These are phyloP conservation scores for Conops quadrifasciatus DNA, from an alignment of 2,888 invertebrate genomes.

Conservation along the genomic window DNA sequence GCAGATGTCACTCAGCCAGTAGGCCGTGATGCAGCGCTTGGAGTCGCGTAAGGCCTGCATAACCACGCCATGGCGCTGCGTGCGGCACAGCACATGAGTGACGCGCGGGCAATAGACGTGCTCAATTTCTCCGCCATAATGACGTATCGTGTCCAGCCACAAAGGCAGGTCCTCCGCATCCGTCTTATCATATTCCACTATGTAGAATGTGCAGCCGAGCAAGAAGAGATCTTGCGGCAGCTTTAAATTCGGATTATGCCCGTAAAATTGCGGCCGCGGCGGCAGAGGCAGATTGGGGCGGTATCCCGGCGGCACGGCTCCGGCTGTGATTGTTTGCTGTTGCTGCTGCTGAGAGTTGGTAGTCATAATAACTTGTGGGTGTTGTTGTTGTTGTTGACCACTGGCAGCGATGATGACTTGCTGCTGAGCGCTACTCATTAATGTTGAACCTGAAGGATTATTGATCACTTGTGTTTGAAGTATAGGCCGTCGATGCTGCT, in stretches of 20 bases:
- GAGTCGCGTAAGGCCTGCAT: slow-evolving; percentile 79
- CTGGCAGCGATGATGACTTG: slow-evolving; percentile 45
- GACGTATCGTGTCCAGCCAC: slow-evolving; percentile 78
- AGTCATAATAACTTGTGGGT: slow-evolving; percentile 32
- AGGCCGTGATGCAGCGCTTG: slow-evolving; percentile 80
- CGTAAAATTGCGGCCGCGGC: slow-evolving; percentile 83
- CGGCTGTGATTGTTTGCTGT: slow-evolving; percentile 47
- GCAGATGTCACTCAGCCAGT: slow-evolving; percentile 93
- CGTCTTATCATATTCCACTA: slow-evolving; percentile 83
- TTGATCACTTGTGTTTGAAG: slow-evolving; percentile 46
- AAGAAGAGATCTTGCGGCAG: slow-evolving; percentile 89
- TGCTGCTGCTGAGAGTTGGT: slow-evolving; percentile 42
- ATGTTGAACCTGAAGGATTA: slow-evolving; percentile 45
- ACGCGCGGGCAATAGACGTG: slow-evolving; percentile 83
- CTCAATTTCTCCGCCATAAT: slow-evolving; percentile 90
- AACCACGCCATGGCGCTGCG: slow-evolving; percentile 89
- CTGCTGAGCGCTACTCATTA: slow-evolving; percentile 49
- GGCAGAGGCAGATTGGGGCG: slow-evolving; percentile 65
- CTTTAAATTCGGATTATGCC: slow-evolving; percentile 92
- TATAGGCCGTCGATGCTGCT: slow-evolving; percentile 65
- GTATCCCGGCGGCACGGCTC: slow-evolving; percentile 66
- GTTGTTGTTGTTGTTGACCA: slow-evolving; percentile 44
- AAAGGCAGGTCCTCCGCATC: slow-evolving; percentile 70
- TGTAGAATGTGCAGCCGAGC: slow-evolving; percentile 91
- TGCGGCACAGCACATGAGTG: slow-evolving; percentile 91